These are phyloP conservation scores for Drosophila bocki DNA, from an alignment of 1,140 invertebrate species.

Conservation along the genomic window DNA sequence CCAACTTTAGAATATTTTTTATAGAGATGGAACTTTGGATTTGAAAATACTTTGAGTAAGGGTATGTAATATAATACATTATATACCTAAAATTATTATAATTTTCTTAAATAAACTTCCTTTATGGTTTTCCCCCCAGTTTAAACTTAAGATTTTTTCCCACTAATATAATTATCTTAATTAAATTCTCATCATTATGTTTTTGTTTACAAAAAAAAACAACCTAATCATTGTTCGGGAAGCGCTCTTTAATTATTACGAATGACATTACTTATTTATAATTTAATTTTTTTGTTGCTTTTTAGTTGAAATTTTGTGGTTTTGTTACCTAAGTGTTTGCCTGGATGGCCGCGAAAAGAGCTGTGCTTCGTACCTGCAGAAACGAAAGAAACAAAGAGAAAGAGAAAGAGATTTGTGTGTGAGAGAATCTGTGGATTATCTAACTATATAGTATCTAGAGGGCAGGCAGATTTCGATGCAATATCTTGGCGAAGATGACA, in stretches of 20 bases:
- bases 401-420: constrained; percentile 51
- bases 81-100: too few species aligned
- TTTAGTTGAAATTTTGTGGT: constrained; percentile 48
- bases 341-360: constrained; percentile 83
- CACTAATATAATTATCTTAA: not conserved
- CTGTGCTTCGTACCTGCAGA: constrained; percentile 82
- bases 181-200: not conserved
- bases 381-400: constrained; percentile 65
- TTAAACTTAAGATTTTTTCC: not conserved
- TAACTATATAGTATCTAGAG: constrained; percentile 11
- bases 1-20: not conserved
- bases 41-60: too few species aligned
- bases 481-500: constrained; percentile 24
- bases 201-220: constrained; percentile 3
- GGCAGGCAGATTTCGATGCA: constrained; percentile 30
- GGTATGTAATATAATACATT: too few species aligned
- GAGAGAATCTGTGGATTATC: constrained; percentile 38
- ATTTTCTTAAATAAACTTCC: not conserved
- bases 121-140: too few species aligned
- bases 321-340: constrained; percentile 85
- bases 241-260: constrained; percentile 53
- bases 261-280: constrained; percentile 64
- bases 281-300: constrained; percentile 24
- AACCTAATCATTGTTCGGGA: constrained; percentile 17
- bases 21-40: not conserved